phyloP scores from a whole-genome alignment of 2,888 invertebrate species.

The Desoria tigrina region DNA sequence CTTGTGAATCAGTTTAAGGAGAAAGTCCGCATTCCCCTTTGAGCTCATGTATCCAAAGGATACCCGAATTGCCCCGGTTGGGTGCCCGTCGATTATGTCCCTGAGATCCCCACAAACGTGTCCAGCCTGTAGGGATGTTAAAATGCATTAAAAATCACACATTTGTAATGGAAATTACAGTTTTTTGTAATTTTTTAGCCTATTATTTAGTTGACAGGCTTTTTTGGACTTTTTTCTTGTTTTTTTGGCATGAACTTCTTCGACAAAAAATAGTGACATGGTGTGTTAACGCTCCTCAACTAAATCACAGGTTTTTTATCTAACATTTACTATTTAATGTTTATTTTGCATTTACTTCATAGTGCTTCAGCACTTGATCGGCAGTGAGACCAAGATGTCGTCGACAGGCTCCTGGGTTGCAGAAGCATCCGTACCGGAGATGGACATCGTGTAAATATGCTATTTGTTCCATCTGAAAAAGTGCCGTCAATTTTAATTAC shows the following conservation, averaged over 20 bases:
- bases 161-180: no score
- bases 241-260: no score
- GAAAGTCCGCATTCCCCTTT: conserved; percentile 47
- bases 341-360: conserved; percentile 58
- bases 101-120: conserved; percentile 88
- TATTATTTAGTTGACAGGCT: no score
- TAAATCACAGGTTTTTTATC: no score
- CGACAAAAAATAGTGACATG: no score
- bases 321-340: no score
- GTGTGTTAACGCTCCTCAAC: no score
- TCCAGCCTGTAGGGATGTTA: no score
- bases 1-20: conserved; percentile 48
- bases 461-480: conserved; percentile 83
- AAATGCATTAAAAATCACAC: conserved; percentile 1
- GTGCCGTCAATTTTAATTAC: no score
- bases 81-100: conserved; percentile 80
- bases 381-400: conserved; percentile 70
- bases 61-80: conserved; percentile 87
- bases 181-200: no score
- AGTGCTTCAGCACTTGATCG: conserved; percentile 73
- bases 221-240: no score
- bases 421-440: conserved; percentile 91
- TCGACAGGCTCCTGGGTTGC: conserved; percentile 94
- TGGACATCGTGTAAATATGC: conserved; percentile 82
- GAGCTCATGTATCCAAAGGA: conserved; percentile 92